Conservation (phyloP, 2,888 invertebrate genomes). For the Eilema caniola region DNA sequence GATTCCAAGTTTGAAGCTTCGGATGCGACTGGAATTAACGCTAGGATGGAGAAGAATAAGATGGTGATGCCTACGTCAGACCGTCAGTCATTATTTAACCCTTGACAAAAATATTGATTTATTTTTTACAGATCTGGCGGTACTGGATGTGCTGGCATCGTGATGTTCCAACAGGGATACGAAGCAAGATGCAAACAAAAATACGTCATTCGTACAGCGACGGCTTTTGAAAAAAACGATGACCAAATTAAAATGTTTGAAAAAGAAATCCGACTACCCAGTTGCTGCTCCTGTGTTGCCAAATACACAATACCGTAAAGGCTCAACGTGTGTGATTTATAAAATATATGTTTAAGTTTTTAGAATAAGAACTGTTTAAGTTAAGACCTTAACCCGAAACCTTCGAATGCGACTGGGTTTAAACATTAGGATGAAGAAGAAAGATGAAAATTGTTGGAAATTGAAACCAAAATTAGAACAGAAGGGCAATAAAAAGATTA, state of each 20-base stretch:
- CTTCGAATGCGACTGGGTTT: no score
- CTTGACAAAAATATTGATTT: neutral
- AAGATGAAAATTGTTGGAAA: no score
- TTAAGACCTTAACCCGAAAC: no score
- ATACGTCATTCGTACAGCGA: conserved; percentile 82
- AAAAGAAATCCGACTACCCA: conserved; percentile 89
- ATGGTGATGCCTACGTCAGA: no score
- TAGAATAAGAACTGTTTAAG: conserved; percentile 7
- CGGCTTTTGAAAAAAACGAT: conserved; percentile 80
- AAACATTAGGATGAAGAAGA: no score
- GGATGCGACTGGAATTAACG: no score
- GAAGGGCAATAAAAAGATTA: no score
- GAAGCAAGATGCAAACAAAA: conserved; percentile 87
- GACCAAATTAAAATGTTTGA: conserved; percentile 47
- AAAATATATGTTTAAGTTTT: neutral
- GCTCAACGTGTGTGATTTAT: conserved; percentile 4
- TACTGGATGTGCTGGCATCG: conserved; percentile 79
- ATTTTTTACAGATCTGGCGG: conserved; percentile 68
- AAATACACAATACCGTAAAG: neutral
- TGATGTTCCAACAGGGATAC: conserved; percentile 79
- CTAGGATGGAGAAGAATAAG: no score
- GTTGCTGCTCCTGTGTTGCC: conserved; percentile 90
- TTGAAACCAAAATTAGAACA: neutral
- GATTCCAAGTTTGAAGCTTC: no score
- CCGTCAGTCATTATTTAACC: no score